Evolutionary conservation across 2,888 invertebrate genomes (phyloP).

Genomic region (Eudasyphora cyanicolor): DNA sequence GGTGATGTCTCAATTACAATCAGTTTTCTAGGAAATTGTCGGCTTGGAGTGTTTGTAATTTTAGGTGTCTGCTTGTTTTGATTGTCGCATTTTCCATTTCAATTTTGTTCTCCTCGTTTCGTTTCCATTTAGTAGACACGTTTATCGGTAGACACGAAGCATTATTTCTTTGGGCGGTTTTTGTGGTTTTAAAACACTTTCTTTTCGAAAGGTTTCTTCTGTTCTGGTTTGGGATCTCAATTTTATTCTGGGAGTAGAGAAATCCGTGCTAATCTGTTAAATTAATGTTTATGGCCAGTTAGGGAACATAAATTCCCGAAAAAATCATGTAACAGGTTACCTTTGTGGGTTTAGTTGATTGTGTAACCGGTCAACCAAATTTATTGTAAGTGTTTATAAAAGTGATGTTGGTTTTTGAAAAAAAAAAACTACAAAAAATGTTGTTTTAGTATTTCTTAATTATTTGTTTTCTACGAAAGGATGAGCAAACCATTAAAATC

Average conservation of each 20-base stretch:
- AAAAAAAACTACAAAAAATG: background rate
- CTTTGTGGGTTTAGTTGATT: background rate
- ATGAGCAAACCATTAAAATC: constrained; percentile 21
- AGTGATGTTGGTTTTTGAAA: constrained; percentile 6
- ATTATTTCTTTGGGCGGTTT: constrained; percentile 66
- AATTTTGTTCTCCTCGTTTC: constrained; percentile 15
- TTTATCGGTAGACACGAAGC: constrained; percentile 55
- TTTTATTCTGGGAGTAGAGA: background rate
- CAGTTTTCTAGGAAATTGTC: constrained; percentile 69
- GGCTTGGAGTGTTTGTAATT: constrained; percentile 38
- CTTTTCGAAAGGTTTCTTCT: constrained; percentile 11
- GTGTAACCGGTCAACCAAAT: too few relatives aligned
- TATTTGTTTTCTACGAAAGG: background rate
- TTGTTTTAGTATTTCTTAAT: background rate
- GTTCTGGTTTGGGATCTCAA: constrained; percentile 18
- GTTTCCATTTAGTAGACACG: background rate
- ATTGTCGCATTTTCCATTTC: constrained; percentile 62
- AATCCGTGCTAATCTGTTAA: constrained; percentile 71
- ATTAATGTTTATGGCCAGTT: constrained; percentile 73
- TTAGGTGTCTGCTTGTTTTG: constrained; percentile 64
- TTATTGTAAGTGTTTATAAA: constrained; percentile 7
- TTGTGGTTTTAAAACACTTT: constrained; percentile 71
- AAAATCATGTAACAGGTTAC: constrained; percentile 13
- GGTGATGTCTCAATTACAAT: constrained; percentile 73
- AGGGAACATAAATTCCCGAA: constrained; percentile 9